A percentile compares a stretch with the other conserved stretches of the same genome.
Evolutionary conservation across 2,888 invertebrate species (phyloP).

Genomic region (Chymomyza amoena): DNA sequence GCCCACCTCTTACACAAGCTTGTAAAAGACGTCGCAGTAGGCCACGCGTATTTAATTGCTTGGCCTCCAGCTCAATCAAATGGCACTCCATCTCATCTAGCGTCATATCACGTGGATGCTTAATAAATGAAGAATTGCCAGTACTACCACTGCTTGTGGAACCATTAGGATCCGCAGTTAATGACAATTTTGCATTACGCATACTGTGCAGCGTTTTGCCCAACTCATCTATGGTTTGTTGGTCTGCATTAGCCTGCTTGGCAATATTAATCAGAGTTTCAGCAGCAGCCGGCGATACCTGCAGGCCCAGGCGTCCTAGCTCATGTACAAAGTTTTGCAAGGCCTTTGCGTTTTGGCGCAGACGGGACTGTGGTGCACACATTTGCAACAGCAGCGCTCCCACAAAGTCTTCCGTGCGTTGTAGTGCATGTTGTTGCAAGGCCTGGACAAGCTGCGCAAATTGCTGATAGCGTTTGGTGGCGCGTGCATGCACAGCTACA

Average conservation of each 20-base stretch:
- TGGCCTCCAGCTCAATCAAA: constrained; percentile 83
- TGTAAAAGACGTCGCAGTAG: constrained; percentile 83
- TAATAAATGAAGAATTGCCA: constrained; percentile 74
- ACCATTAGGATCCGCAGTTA: constrained; percentile 40
- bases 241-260: constrained; percentile 15
- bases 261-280: constrained; percentile 76
- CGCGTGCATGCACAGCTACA: constrained; percentile 77
- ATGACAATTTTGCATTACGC: constrained; percentile 77
- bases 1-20: constrained; percentile 81
- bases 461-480: constrained; percentile 79
- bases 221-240: constrained; percentile 37
- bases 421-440: constrained; percentile 78
- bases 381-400: constrained; percentile 81
- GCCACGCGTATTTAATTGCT: constrained; percentile 84
- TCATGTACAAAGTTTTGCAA: constrained; percentile 79
- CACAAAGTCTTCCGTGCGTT: constrained; percentile 80
- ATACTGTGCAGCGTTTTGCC: constrained; percentile 75
- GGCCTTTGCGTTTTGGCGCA: constrained; percentile 78
- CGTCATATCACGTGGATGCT: constrained; percentile 83
- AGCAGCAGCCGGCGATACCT: constrained; percentile 79
- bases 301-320: constrained; percentile 71
- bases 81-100: constrained; percentile 83
- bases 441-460: constrained; percentile 80
- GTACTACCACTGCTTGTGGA: constrained; percentile 24
- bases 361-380: constrained; percentile 78